Percentiles rank a stretch among this genome's conserved stretches.
phyloP scores from a whole-genome alignment of 2,797 vertebrate species.

The Mormyrus hasselquistii region DNA sequence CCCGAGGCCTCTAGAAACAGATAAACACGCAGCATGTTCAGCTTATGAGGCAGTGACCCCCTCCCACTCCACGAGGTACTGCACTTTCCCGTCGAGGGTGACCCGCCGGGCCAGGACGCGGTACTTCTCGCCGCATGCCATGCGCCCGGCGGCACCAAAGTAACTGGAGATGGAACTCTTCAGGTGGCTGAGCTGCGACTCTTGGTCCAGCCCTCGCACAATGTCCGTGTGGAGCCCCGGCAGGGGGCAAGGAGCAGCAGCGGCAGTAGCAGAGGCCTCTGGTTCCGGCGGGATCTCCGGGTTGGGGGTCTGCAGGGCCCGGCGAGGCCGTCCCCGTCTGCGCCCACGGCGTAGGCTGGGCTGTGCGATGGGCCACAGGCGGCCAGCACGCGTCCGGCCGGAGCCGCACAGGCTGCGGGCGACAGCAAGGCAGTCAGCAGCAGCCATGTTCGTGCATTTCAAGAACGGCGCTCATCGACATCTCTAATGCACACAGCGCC shows the following conservation, averaged over 20 bases:
- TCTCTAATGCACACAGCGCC: background rate
- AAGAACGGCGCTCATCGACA: background rate
- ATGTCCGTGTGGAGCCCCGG: slow-evolving; percentile 85
- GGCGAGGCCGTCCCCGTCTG: slow-evolving; percentile 83
- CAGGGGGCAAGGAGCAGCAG: slow-evolving; percentile 63
- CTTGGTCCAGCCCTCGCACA: slow-evolving; percentile 86
- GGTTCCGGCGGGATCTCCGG: slow-evolving; percentile 74
- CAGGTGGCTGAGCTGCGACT: slow-evolving; percentile 87
- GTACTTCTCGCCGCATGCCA: slow-evolving; percentile 95
- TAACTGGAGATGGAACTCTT: slow-evolving; percentile 97
- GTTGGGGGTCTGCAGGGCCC: slow-evolving; percentile 78
- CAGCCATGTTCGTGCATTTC: background rate
- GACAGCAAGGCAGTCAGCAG: background rate
- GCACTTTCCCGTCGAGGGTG: slow-evolving; percentile 93
- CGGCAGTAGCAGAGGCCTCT: slow-evolving; percentile 50
- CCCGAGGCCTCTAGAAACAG: background rate
- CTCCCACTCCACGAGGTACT: slow-evolving; percentile 98
- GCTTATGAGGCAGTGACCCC: slow-evolving; percentile 93
- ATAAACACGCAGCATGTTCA: slow-evolving; percentile 27
- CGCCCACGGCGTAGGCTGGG: slow-evolving; percentile 65
- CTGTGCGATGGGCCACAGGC: slow-evolving; percentile 75
- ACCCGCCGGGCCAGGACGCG: slow-evolving; percentile 87
- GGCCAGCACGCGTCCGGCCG: slow-evolving; percentile 74
- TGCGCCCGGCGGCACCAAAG: slow-evolving; percentile 91
- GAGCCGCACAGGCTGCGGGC: slow-evolving; percentile 73